A percentile compares a stretch with the other conserved stretches of the same genome.
Conservation (phyloP, 1,140 invertebrate genomes). For the Anastrepha ludens region DNA sequence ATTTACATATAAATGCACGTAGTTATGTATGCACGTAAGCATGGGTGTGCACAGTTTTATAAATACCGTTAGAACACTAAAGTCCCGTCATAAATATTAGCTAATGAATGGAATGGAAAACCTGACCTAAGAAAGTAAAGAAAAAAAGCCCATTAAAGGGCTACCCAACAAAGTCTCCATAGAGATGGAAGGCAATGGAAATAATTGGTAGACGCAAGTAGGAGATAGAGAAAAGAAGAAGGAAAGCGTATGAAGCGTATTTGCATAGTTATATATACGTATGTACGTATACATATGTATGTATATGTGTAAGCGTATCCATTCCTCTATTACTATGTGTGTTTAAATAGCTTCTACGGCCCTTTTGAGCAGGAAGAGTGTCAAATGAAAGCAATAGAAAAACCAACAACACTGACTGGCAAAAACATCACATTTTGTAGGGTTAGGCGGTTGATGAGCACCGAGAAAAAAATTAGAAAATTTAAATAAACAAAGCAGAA, state of each 20-base stretch:
- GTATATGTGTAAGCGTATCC: background rate
- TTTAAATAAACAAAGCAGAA: background rate
- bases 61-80: constrained; percentile 38
- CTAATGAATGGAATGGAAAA: constrained; percentile 29
- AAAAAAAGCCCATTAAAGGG: constrained; percentile 2
- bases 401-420: background rate
- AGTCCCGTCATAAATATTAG: constrained; percentile 46
- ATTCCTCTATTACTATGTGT: too few species aligned
- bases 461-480: background rate
- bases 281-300: background rate
- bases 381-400: constrained; percentile 30
- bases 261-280: background rate
- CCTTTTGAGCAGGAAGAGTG: background rate
- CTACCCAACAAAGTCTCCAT: background rate
- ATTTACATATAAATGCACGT: background rate
- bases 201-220: background rate
- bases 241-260: background rate
- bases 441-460: background rate
- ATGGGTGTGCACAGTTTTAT: background rate
- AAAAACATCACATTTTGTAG: background rate
- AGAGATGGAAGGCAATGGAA: background rate
- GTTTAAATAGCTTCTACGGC: background rate
- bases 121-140: background rate
- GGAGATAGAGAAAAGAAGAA: background rate
- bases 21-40: background rate